Conservation (phyloP, 2,888 invertebrate species). For the Hypolimnas misippus region DNA sequence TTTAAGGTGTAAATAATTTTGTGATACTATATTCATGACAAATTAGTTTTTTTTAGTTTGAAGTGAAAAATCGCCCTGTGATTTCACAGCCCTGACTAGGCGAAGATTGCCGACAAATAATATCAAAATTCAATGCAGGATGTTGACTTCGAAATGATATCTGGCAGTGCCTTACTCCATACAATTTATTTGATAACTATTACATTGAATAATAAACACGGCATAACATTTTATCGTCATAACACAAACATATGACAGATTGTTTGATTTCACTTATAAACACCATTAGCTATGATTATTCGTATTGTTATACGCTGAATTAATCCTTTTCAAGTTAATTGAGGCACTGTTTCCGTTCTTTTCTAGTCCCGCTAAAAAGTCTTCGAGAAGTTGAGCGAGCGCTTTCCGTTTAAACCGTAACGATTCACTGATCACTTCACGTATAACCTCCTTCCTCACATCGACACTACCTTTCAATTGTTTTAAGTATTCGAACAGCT, state of each 20-base stretch:
- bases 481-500: conserved; percentile 88
- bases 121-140: not conserved
- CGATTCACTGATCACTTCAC: conserved; percentile 90
- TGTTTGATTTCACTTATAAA: conserved; percentile 43
- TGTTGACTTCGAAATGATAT: conserved; percentile 11
- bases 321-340: conserved; percentile 64
- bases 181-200: conserved; percentile 14
- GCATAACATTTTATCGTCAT: not conserved
- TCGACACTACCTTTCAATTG: conserved; percentile 88
- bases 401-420: conserved; percentile 90
- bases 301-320: conserved; percentile 63
- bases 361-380: conserved; percentile 82
- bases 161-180: conserved; percentile 20
- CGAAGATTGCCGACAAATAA: conserved; percentile 14
- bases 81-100: conserved; percentile 25
- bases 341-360: conserved; percentile 79
- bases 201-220: conserved; percentile 24
- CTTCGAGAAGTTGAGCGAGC: conserved; percentile 87
- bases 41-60: not conserved
- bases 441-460: conserved; percentile 87
- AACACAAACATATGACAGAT: conserved; percentile 8
- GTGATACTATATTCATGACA: conserved; percentile 9
- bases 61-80: conserved; percentile 15
- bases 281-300: conserved; percentile 74
- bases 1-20: conserved; percentile 10